Evolutionary conservation across 2,797 vertebrate species (phyloP).

Genomic region (Myioborus melanocephalus): DNA sequence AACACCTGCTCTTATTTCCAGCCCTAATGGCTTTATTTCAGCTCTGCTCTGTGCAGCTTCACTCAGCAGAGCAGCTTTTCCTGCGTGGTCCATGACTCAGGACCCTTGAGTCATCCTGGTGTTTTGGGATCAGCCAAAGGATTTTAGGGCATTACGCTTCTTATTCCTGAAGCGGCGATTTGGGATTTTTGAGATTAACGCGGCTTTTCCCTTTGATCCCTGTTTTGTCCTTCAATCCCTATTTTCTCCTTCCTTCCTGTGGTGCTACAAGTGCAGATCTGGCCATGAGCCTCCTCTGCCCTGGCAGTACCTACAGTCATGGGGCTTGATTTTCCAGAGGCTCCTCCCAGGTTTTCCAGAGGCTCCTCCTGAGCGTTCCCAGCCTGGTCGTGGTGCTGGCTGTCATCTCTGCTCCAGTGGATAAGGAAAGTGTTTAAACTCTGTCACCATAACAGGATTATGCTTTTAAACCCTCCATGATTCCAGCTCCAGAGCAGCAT

Average conservation of each 20-base stretch:
- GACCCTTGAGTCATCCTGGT: not conserved
- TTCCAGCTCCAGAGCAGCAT: not conserved
- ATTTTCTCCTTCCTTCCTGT: not conserved
- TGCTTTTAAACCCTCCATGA: not conserved
- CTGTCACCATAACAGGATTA: not conserved
- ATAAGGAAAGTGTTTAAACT: not conserved
- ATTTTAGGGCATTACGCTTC: not conserved
- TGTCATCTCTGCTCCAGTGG: not conserved
- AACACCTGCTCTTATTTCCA: not conserved
- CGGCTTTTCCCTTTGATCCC: not conserved
- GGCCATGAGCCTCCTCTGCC: not conserved
- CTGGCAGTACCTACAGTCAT: not conserved
- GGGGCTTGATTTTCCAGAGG: not conserved
- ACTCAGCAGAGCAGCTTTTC: not conserved
- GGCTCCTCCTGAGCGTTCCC: not conserved
- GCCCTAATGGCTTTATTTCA: not conserved
- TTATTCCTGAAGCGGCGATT: not conserved
- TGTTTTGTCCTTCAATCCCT: not conserved
- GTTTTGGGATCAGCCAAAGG: not conserved
- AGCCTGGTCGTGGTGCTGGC: fast-evolving
- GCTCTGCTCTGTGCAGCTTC: not conserved
- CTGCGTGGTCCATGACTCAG: not conserved
- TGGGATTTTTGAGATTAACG: not conserved
- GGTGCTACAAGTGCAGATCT: not conserved
- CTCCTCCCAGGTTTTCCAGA: not conserved